Evolutionary conservation across 2,888 invertebrate genomes (phyloP).

Genomic region (Atherix ibis): DNA sequence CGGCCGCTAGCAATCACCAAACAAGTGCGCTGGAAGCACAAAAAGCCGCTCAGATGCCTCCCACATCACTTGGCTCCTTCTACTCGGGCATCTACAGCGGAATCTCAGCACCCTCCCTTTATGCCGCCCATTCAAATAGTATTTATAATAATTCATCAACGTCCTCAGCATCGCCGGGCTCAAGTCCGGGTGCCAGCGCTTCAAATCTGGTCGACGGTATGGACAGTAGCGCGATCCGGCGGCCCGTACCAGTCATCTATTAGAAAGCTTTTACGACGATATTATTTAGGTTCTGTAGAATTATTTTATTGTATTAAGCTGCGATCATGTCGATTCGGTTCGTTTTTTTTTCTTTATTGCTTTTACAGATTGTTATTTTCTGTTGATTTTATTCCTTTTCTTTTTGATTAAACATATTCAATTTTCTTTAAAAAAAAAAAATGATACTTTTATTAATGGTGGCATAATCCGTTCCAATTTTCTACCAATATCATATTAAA

Average conservation of each 20-base stretch:
- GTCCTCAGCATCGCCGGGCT: conserved; percentile 28
- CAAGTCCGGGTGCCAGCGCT: conserved; percentile 27
- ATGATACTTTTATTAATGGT: no score
- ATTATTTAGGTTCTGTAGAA: not conserved
- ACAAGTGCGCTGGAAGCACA: conserved; percentile 26
- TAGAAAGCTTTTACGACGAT: conserved; percentile 18
- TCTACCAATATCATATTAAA: no score
- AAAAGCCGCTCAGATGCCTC: conserved; percentile 29
- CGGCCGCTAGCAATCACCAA: conserved; percentile 25
- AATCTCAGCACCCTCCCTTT: conserved; percentile 29
- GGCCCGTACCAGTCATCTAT: conserved; percentile 32
- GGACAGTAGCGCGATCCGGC: conserved; percentile 28
- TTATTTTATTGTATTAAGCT: not conserved
- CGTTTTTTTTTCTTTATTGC: no score
- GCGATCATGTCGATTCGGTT: no score
- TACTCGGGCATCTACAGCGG: conserved; percentile 33
- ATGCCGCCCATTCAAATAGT: conserved; percentile 30
- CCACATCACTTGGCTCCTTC: conserved; percentile 29
- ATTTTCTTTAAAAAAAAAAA: no score
- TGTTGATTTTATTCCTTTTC: no score
- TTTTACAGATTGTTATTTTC: not conserved
- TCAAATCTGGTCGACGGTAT: conserved; percentile 23
- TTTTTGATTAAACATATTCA: no score
- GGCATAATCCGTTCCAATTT: no score
- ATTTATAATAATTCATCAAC: conserved; percentile 31